phyloP scores from a whole-genome alignment of 2,888 invertebrate genomes.

The Leptopterna dolabrata region DNA sequence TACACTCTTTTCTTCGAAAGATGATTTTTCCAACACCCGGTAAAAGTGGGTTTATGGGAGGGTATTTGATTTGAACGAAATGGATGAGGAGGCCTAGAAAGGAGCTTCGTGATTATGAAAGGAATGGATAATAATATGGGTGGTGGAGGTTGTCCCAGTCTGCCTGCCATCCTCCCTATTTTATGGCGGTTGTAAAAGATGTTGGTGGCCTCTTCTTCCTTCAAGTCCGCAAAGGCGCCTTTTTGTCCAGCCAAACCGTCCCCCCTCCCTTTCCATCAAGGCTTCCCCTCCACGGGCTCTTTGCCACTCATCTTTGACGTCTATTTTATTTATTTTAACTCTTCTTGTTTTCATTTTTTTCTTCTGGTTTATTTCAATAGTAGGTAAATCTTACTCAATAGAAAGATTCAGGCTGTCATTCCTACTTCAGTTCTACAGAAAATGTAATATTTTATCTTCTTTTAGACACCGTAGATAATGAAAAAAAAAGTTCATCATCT shows the following conservation, averaged over 20 bases:
- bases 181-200: conserved; percentile 49
- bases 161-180: conserved; percentile 31
- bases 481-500: too few relatives aligned
- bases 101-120: conserved; percentile 17
- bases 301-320: conserved; percentile 6
- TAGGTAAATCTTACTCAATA: background rate
- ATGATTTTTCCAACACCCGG: conserved; percentile 5
- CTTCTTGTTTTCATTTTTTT: background rate
- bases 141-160: conserved; percentile 24
- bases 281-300: background rate
- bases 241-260: conserved; percentile 47
- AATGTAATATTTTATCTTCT: too few relatives aligned
- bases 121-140: conserved; percentile 16
- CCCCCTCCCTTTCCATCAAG: too few relatives aligned
- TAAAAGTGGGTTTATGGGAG: conserved; percentile 21
- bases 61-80: background rate
- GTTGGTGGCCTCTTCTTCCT: conserved; percentile 4
- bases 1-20: background rate
- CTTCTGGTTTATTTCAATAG: background rate
- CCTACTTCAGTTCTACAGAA: too few relatives aligned
- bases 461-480: too few relatives aligned
- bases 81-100: background rate
- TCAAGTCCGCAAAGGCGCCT: conserved; percentile 22
- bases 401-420: background rate
- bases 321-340: conserved; percentile 14